Conservation (phyloP, 2,797 vertebrate genomes). For the Pseudochirops cupreus region DNA sequence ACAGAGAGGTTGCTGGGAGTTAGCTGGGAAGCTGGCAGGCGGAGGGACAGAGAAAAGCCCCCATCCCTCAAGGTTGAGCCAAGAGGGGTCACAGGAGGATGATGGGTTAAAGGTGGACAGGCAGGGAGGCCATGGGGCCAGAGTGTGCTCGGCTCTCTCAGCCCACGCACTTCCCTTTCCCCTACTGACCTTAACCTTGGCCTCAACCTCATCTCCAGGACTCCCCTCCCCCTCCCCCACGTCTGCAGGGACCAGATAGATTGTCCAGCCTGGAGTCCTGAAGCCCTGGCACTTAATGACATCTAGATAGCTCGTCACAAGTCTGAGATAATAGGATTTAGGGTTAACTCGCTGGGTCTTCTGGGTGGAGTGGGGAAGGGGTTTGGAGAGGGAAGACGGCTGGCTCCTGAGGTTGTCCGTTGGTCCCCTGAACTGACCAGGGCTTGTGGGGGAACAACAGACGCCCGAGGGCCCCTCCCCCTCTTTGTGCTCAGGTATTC, state of each 20-base stretch:
- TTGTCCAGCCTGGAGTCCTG: background rate
- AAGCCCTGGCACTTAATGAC: background rate
- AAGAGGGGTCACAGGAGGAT: background rate
- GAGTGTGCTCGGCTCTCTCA: background rate
- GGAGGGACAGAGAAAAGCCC: too few relatives aligned
- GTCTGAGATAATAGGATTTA: background rate
- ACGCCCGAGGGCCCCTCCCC: background rate
- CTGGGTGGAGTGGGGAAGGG: background rate
- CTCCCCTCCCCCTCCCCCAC: background rate
- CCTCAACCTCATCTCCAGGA: constrained; percentile 61
- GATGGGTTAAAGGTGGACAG: constrained; percentile 31
- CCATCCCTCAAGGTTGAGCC: background rate
- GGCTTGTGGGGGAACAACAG: background rate
- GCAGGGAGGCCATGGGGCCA: constrained; percentile 1
- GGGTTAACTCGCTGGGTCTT: background rate
- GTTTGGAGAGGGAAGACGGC: background rate
- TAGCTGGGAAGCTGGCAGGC: too few relatives aligned
- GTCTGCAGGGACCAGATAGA: constrained; percentile 3
- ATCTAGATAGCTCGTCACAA: too few relatives aligned
- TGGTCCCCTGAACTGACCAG: background rate
- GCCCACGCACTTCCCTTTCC: constrained; percentile 38
- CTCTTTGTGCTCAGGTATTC: background rate
- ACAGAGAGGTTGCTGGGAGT: too few relatives aligned
- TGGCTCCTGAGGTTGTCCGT: background rate
- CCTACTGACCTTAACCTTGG: constrained; percentile 52